Conservation (phyloP, 2,113 vertebrate genomes). For the Micronycteris hirsuta region DNA sequence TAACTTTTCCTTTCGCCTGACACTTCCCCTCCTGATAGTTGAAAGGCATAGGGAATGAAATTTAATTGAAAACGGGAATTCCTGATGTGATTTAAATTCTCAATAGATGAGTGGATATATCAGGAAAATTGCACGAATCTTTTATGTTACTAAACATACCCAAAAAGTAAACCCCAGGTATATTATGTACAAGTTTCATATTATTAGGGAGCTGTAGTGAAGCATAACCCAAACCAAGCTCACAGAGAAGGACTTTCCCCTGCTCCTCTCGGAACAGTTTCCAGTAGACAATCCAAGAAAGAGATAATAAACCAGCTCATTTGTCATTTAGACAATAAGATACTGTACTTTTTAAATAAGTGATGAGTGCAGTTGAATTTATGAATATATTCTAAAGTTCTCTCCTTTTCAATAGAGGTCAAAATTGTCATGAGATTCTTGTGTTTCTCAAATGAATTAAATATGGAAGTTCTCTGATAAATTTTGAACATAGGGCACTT, state of each 20-base stretch:
- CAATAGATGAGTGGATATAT: background rate
- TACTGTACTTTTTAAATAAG: background rate
- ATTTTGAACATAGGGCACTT: background rate
- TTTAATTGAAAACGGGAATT: conserved; percentile 51
- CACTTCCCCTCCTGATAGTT: background rate
- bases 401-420: background rate
- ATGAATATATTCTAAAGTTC: background rate
- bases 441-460: background rate
- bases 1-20: conserved; percentile 33
- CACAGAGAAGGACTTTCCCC: background rate
- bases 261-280: background rate
- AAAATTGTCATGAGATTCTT: background rate
- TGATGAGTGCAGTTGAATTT: background rate
- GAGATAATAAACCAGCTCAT: background rate
- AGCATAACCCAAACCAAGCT: background rate
- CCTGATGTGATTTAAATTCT: conserved; percentile 39
- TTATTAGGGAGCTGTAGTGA: background rate
- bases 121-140: background rate
- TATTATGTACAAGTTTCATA: background rate
- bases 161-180: background rate
- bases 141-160: conserved; percentile 10
- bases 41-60: background rate
- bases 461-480: background rate
- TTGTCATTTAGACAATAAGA: background rate
- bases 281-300: background rate